Base-by-base conservation (phyloP, 2,113 vertebrate genomes). In the Acanthochromis polyacanthus region DNA sequence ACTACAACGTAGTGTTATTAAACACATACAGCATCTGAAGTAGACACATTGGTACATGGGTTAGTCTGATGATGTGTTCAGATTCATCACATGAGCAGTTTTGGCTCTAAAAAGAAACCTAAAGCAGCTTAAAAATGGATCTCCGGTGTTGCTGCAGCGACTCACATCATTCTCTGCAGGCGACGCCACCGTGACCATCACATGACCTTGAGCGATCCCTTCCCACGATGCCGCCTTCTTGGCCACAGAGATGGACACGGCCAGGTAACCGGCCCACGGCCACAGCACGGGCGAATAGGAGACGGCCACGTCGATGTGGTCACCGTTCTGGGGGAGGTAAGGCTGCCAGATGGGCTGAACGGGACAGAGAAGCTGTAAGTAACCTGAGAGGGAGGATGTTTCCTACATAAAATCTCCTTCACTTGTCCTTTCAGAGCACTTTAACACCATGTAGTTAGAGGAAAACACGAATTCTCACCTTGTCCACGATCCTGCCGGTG, bases 261-360 rank as follows among this genome's bases (percentile, higher is more conserved):
- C 98, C n/a, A 99, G 93, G 86, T 99, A 99, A 8, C 98, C 98
- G 0, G 98, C 97, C 98, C 98, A 99, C 8, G 98, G 98, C 98
- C 98, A 99, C 32, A 99, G 86, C 48, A 98, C 96, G 0, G 97
- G 94, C 0, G 98, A 99, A 68, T 97, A 98, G 4, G 98, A 99
- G 62, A 99, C 94, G 0, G 98, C 98, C 30, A 99, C 97, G 14
- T 99, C 98, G 0, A 99, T 97, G 89, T 96, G 95, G 89, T 99
- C 98, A 20, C 98, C 98, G 1, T 97, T 98, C 92, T 99, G 98
- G 0, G 98, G 98, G 45, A 99, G 93, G 89, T 99, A 99, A 4
- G 98, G 98, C 75, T 99, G 98, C 98, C 98, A 99, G 87, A 99
- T 96, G 46, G 98, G 98, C 98, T 99, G 93, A 22, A 71, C 3